A percentile compares a stretch with the other conserved stretches of the same genome.
These are phyloP conservation scores for Phacellophora camtschatica DNA, from an alignment of 30 jellyfish, hydroid and myxozoan genomes.

Conservation along the genomic window DNA sequence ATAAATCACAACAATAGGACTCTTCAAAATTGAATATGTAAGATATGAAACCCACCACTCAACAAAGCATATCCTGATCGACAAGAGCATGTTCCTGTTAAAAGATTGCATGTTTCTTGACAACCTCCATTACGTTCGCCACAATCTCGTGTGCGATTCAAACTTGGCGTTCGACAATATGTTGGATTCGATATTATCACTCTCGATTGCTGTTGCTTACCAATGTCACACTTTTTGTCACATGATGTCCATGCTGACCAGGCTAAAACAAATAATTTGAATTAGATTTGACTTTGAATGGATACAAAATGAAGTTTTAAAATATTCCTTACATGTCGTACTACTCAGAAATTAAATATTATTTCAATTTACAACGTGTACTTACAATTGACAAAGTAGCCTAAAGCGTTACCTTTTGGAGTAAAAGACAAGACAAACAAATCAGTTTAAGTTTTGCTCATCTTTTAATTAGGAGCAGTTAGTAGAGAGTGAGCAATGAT, in stretches of 20 bases:
- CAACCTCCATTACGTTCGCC: conserved; percentile 72
- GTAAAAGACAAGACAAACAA: too few species aligned
- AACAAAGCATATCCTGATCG: conserved; percentile 27
- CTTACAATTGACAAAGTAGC: too few species aligned
- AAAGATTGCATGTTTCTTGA: conserved; percentile 18
- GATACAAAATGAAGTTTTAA: too few species aligned
- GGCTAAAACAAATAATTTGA: too few species aligned
- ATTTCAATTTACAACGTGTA: too few species aligned
- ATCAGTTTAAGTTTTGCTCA: too few species aligned
- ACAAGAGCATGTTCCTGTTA: conserved; percentile 51
- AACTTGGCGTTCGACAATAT: conserved; percentile 29
- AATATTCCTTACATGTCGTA: too few species aligned
- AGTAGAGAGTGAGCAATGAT: too few species aligned
- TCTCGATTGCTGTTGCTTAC: conserved; percentile 20
- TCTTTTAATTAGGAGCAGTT: too few species aligned
- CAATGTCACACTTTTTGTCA: neutral
- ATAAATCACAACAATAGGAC: neutral
- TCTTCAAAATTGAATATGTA: neutral
- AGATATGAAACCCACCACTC: conserved; percentile 20
- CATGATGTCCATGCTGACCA: conserved; percentile 55
- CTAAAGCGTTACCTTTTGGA: too few species aligned
- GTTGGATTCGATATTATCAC: conserved; percentile 4
- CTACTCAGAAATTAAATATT: too few species aligned
- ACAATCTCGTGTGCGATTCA: conserved; percentile 22
- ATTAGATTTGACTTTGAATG: too few species aligned